Percentiles rank a stretch among this genome's conserved stretches.
These are phyloP conservation scores for Drosophila bocqueti DNA, from an alignment of 1,140 invertebrate genomes.

Conservation along the genomic window DNA sequence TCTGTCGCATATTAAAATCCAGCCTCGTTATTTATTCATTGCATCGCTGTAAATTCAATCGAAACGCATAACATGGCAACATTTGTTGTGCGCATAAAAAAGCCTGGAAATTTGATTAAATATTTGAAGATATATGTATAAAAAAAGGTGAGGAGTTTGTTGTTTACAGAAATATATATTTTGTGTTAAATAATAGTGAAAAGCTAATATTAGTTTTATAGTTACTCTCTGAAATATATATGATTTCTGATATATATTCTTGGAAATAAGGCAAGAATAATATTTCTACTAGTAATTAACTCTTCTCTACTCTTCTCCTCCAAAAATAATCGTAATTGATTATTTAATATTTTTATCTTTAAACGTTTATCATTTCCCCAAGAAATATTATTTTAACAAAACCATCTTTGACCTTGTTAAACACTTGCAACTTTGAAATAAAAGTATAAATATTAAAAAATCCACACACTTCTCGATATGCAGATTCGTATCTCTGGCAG, in stretches of 20 bases:
- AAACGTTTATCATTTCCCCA: background rate
- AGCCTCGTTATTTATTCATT: constrained; percentile 29
- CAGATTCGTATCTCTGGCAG: background rate
- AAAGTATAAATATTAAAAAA: background rate
- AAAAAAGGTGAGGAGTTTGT: background rate
- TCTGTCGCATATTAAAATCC: background rate
- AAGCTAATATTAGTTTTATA: background rate
- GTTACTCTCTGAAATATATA: background rate
- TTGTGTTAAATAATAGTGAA: too few relatives aligned
- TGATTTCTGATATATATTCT: background rate
- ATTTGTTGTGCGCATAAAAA: constrained; percentile 6
- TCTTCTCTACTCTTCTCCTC: too few relatives aligned
- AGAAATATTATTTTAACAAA: background rate
- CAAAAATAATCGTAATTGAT: background rate
- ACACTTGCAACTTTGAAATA: background rate
- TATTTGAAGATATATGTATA: background rate
- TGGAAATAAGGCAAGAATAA: background rate
- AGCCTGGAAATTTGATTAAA: background rate
- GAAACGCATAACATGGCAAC: constrained; percentile 8
- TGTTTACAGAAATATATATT: background rate
- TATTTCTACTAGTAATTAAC: too few relatives aligned
- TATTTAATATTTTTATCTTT: background rate
- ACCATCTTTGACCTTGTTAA: too few relatives aligned
- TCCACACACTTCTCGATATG: background rate
- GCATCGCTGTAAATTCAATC: constrained; percentile 9